A percentile compares a stretch with the other conserved stretches of the same genome.
Evolutionary conservation across 2,797 vertebrate species (phyloP).

Genomic region (Denticeps clupeoides): DNA sequence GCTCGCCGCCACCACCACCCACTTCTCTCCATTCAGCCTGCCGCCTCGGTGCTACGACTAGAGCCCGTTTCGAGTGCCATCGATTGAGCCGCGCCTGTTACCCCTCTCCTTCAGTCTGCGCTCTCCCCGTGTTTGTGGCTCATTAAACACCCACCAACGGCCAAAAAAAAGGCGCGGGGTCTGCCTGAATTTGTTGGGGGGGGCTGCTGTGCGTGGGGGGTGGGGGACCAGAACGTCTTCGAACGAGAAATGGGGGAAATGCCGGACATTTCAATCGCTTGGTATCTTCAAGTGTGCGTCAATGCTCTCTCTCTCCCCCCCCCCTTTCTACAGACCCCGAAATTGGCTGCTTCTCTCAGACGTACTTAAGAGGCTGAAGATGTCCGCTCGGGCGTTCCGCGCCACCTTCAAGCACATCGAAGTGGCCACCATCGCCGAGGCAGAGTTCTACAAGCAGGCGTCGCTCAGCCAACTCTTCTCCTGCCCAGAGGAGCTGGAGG

Average conservation of each 20-base stretch:
- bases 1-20: neutral
- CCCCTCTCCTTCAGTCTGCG: slow-evolving; percentile 19
- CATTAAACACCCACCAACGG: no score
- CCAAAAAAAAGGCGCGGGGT: no score
- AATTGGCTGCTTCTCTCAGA: slow-evolving; percentile 87
- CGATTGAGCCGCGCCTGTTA: slow-evolving; percentile 32
- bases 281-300: neutral
- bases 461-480: slow-evolving; percentile 81
- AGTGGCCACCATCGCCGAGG: slow-evolving; percentile 72
- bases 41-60: slow-evolving; percentile 22
- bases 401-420: slow-evolving; percentile 78
- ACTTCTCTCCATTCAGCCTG: slow-evolving; percentile 26
- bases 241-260: neutral
- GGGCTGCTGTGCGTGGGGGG: slow-evolving; percentile 11
- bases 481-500: slow-evolving; percentile 71
- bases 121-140: slow-evolving; percentile 14
- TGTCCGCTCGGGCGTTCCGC: slow-evolving; percentile 77
- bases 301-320: neutral
- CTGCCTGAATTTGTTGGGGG: slow-evolving; percentile 16
- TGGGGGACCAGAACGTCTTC: neutral
- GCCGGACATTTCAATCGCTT: neutral
- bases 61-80: slow-evolving; percentile 39
- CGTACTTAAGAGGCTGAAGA: slow-evolving; percentile 76
- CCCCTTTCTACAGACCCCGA: slow-evolving; percentile 55
- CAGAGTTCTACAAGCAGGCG: slow-evolving; percentile 82